A percentile compares a stretch with the other conserved stretches of the same genome.
Evolutionary conservation across 1,140 invertebrate species (phyloP).

Genomic region (Hylaeus anthracinus): DNA sequence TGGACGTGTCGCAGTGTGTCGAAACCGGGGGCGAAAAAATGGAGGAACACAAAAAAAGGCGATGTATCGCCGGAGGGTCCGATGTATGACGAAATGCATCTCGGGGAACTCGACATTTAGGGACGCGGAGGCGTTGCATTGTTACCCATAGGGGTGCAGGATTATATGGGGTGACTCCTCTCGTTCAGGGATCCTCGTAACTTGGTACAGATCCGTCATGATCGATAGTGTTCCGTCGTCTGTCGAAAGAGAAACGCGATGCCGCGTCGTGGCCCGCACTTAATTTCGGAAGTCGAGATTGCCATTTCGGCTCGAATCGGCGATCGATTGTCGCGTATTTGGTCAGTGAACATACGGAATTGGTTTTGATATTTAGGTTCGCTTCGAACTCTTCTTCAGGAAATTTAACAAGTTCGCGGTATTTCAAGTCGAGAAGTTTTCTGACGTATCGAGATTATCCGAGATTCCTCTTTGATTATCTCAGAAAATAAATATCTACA

Average conservation of each 20-base stretch:
- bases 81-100: conserved; percentile 71
- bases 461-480: no score
- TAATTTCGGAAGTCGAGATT: neutral
- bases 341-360: neutral
- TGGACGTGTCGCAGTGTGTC: neutral
- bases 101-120: conserved; percentile 59
- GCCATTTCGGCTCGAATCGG: neutral
- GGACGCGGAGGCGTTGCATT: conserved; percentile 69
- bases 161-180: conserved; percentile 69
- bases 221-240: conserved; percentile 73
- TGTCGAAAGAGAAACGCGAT: conserved; percentile 67
- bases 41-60: conserved; percentile 29
- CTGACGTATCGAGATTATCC: no score
- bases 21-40: neutral
- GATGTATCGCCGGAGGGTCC: conserved; percentile 40
- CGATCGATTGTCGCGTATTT: neutral
- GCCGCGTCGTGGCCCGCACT: conserved; percentile 16
- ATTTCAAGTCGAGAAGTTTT: no score
- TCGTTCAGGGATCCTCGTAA: conserved; percentile 66
- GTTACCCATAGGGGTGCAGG: conserved; percentile 72
- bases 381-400: neutral
- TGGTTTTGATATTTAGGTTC: neutral
- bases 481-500: no score
- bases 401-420: no score
- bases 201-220: conserved; percentile 71